Percentiles rank a stretch among this genome's conserved stretches.
Evolutionary conservation across 1,140 invertebrate genomes (phyloP).

Genomic region (Drosophila setifemur): DNA sequence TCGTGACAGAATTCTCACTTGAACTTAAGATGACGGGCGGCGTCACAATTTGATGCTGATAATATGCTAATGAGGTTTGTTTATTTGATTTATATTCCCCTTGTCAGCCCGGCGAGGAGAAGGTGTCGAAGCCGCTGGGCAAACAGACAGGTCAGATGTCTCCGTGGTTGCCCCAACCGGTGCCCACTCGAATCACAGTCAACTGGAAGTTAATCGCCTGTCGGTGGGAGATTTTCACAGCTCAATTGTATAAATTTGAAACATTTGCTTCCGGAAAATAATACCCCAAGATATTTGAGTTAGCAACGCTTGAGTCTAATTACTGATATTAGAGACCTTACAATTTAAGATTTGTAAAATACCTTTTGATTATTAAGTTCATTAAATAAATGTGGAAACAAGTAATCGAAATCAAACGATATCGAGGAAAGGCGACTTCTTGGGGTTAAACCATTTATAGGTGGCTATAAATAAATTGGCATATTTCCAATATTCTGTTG

Average conservation of each 20-base stretch:
- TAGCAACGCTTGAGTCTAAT: neutral
- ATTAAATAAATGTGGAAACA: no score
- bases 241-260: slow-evolving; percentile 2
- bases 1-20: slow-evolving; percentile 79
- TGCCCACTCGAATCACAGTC: slow-evolving; percentile 23
- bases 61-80: slow-evolving; percentile 80
- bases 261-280: neutral
- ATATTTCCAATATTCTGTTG: no score
- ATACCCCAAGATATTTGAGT: neutral
- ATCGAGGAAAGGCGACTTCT: no score
- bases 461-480: no score
- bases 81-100: slow-evolving; percentile 75
- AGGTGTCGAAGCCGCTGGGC: slow-evolving; percentile 30
- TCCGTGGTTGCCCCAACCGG: neutral
- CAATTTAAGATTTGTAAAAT: no score
- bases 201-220: slow-evolving; percentile 41
- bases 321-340: no score
- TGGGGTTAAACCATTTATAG: no score
- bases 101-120: slow-evolving; percentile 33
- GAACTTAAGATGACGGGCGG: slow-evolving; percentile 59
- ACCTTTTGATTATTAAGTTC: no score
- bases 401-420: no score
- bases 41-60: slow-evolving; percentile 72
- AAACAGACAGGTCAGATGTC: neutral
- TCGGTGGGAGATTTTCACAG: neutral